Base-by-base conservation (phyloP, 2,888 invertebrate species). In the Heliothis peltigera region DNA sequence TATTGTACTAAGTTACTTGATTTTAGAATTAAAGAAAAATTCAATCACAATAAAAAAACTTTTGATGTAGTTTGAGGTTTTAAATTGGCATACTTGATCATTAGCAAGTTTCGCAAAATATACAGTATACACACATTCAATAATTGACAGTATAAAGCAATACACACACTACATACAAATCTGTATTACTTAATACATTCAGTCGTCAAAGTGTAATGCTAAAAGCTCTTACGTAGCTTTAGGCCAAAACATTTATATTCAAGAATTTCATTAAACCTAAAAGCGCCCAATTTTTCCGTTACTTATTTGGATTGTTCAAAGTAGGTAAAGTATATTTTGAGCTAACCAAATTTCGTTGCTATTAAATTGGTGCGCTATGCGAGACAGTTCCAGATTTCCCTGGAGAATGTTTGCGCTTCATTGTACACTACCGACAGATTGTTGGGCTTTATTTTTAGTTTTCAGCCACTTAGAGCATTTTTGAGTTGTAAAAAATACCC, bases 321-420 rank as follows among this genome's bases (percentile, higher is more conserved):
- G 21, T n/a, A n/a, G n/a, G n/a, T 4, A 49, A 62, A 64, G 22
- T 63, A 63, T 54, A 47, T 60, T 63, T 32, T 25, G 21, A 49
- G 28, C 46, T 56, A 64, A 64, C 46, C 62, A 79, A 79, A 76
- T 71, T 75, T 76, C 63, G 47, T 68, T 69, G 46, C 79, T 64
- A 70, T 80, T 75, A 77, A 72, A 76, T 79, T 57, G 55, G 66
- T 64, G 51, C 54, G 65, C 46, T 28, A 63, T 70, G 64, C 65
- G 58, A 77, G 80, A 80, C 70, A 76, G 74, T 66, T 61, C 42
- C 21, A 68, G 71, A 83, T 83, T 83, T 82, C 82, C 79, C 79
- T 7, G 2, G 84, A 65, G 81, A 53, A 66, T 65, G 55, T 76
- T 77, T 71, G 53, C 55, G 72, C 65, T 71, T 64, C 74, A 79